Evolutionary conservation across 92 coral and sea anemone genomes (phyloP), one percentile per base, ranked within the genome.

Genomic region (Pocillopora grandis): DNA sequence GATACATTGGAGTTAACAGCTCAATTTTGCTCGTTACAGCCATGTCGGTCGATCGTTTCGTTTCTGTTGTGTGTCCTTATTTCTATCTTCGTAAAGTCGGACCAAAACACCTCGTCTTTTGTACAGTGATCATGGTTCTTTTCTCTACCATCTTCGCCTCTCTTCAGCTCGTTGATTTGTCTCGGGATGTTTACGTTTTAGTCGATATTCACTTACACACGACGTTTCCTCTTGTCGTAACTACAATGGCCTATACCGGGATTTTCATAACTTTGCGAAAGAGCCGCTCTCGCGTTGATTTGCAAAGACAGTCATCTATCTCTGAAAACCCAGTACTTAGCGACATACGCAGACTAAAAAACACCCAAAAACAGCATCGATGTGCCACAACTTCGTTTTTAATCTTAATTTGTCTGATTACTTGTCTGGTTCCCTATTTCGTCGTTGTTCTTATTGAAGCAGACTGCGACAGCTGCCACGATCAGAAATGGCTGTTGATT

Each of bases 41-140:
- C 9, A 78, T 78, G 82, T 78, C 82, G 11, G 27, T 78, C 16
- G 82, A 78, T 78, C 82, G 82, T 17, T 64, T 78, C 16, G 58
- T 78, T 3, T 57, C 82, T 37, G 82, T 78, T 64, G 36, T 42
- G 18, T 48, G n/a, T 64, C 82, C 82, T 5, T 71, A 78, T 20
- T 36, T 48, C 60, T 78, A 78, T 78, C 82, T 48, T 21, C 18
- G 60, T 0, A 78, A 48, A 64, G 20, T 64, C 37, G 48, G 20
- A 19, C 82, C 82, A 48, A 19, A 20, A 59, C 18, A 16, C 21
- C 11, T 63, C 16, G 36, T 48, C 5, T 27, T 63, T 3, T 37
- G 19, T 72, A 78, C 37, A 36, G 49, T 42, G 17, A 16, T 2
- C 61, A 48, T 78, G 3, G 61, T 78, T 16, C 15, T 42, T 12